Evolutionary conservation across 2,113 vertebrate species (phyloP), one percentile per base, ranked within the genome.

Genomic region (Ramphastos sulfuratus): DNA sequence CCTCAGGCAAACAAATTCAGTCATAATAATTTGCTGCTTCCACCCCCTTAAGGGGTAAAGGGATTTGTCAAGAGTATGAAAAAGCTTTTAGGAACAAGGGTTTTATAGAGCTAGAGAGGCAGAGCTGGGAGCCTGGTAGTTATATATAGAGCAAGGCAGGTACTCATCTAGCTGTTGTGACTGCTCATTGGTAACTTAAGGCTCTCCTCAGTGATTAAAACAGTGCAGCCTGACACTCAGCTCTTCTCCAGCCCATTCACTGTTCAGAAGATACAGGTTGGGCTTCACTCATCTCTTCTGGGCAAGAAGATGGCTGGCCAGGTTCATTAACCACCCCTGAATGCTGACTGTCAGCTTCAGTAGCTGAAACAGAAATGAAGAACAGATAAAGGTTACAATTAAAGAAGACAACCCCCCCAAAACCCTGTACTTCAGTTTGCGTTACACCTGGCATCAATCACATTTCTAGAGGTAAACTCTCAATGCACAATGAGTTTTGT

Each of bases 301-400:
- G 82, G 52, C 94, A 91, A 6, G 91, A 90, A 11, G 90, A 74
- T 2, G 79, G 46, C 44, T 91, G 96, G 80, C 69, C 85, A 75
- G 77, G 37, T 64, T 97, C 95, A 23, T 3, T 4, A 12, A 76
- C 85, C 31, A 58, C 19, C 44, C 50, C 91, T 10, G 77, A 77
- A 65, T 96, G 94, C 85, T 92, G 97, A 78, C 35, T 79, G 21
- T 95, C 95, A 82, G 89, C 52, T 79, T 95, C 95, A 66, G 90
- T 16, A 84, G 82, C 97, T 97, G 70, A 85, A 80, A 96, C 30
- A 64, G 42, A 94, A 90, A 91, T 24, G 35, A 85, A 83, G 42
- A 87, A 93, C 1, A 87, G 63, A 63, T 85, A 61, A 83, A 44
- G 17, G 37, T 83, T 42, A 82, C 52, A 64, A 6, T 87, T 77